These are phyloP conservation scores for Mystacornis crossleyi DNA, from an alignment of 2,113 vertebrate genomes.

Conservation along the genomic window DNA sequence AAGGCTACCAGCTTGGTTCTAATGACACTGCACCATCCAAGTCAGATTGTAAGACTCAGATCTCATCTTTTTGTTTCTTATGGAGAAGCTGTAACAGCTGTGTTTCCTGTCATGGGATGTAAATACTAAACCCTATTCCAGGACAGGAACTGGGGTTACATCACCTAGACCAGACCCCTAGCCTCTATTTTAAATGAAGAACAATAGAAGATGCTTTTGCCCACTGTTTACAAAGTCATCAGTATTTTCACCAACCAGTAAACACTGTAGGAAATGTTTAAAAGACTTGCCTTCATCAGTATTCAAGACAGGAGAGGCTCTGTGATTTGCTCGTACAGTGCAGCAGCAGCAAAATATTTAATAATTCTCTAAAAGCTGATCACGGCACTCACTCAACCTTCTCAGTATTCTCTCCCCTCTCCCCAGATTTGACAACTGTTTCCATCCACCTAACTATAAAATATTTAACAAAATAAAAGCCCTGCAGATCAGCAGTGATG, in stretches of 20 bases:
- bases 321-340: neutral
- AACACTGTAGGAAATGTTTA: neutral
- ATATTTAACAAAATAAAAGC: neutral
- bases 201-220: neutral
- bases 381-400: neutral
- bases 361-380: neutral
- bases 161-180: neutral
- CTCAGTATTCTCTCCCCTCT: neutral
- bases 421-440: neutral
- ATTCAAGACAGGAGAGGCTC: neutral
- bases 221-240: neutral
- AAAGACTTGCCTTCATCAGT: neutral
- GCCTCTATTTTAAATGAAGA: neutral
- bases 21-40: neutral
- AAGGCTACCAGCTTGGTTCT: neutral
- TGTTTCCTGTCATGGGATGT: neutral
- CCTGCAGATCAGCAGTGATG: neutral
- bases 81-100: neutral
- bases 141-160: neutral
- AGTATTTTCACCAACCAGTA: neutral
- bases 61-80: neutral
- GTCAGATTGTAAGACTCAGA: neutral
- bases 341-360: neutral
- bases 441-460: neutral
- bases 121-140: neutral